These are phyloP conservation scores for Hesperia comma DNA, from an alignment of 2,888 invertebrate species.

Conservation along the genomic window DNA sequence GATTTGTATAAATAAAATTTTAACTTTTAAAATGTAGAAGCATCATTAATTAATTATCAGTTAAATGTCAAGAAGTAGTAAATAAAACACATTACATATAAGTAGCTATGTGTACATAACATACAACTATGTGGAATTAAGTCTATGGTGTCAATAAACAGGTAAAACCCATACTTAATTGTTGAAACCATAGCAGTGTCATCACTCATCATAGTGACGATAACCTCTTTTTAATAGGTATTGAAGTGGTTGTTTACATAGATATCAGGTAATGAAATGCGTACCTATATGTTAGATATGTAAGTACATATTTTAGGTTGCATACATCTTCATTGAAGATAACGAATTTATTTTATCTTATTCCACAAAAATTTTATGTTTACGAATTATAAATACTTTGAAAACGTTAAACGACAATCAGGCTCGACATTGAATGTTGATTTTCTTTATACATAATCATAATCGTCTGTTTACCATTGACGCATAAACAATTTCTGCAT, in stretches of 20 bases:
- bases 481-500: slow-evolving; percentile 29
- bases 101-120: too few species aligned
- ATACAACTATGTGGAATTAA: too few species aligned
- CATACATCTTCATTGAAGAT: too few species aligned
- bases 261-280: not conserved
- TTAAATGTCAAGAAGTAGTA: too few species aligned
- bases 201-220: slow-evolving; percentile 22
- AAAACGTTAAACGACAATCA: not conserved
- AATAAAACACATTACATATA: too few species aligned
- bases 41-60: too few species aligned
- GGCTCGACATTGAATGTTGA: not conserved
- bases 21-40: too few species aligned
- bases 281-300: not conserved
- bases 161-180: not conserved
- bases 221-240: slow-evolving; percentile 27
- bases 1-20: too few species aligned
- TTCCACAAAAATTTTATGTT: not conserved
- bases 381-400: not conserved
- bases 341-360: not conserved
- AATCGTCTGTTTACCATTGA: slow-evolving; percentile 23
- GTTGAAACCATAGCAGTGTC: not conserved
- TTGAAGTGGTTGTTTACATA: not conserved
- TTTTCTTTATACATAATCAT: not conserved
- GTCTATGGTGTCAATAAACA: not conserved
- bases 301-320: not conserved